Evolutionary conservation across 2,888 invertebrate genomes (phyloP), one percentile per base, ranked within the genome.

Genomic region (Phragmatobia fuliginosa): DNA sequence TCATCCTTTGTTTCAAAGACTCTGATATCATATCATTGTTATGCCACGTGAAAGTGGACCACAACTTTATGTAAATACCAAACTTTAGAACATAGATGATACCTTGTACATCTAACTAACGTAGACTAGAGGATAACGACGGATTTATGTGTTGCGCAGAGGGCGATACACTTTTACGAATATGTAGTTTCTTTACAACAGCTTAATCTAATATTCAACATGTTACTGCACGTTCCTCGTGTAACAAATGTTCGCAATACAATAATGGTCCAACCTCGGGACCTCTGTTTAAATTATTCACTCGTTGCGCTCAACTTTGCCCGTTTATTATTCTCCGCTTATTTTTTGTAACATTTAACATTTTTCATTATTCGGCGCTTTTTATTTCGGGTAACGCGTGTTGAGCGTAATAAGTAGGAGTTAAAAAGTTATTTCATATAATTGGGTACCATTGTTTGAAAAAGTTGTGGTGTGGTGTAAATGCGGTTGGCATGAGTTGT

Each of bases 321-420:
- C 72, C 79, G 79, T 83, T 79, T 78, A 62, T 84, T 81, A 76
- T 79, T 58, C 68, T 67, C 67, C 69, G 72, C 73, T 77, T 77
- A 78, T 67, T 78, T 69, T 61, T 60, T 38, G 68, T 49, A 63
- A 73, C 52, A 68, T 71, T 75, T 68, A 70, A 75, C 64, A 11
- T 75, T 71, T 76, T 70, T 58, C 72, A 66, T 70, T 32, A 62
- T 32, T 31, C 25, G 25, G 32, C 63, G n/a, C 16, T 69, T 21
- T 59, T 58, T 33, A 58, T 60, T 62, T 45, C 45, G 41, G 21
- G 62, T 31, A 52, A 21, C 18, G 14, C 60, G 52, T 45, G n/a
- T 64, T 59, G 56, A 28, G 49, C 31, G 49, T 63, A n/a, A 62
- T 41, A 68, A 58, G n/a, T 58, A 32, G 32, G 16, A 62, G 58